phyloP scores from a whole-genome alignment of 2,888 invertebrate genomes.

The Syrista parreyssii region DNA sequence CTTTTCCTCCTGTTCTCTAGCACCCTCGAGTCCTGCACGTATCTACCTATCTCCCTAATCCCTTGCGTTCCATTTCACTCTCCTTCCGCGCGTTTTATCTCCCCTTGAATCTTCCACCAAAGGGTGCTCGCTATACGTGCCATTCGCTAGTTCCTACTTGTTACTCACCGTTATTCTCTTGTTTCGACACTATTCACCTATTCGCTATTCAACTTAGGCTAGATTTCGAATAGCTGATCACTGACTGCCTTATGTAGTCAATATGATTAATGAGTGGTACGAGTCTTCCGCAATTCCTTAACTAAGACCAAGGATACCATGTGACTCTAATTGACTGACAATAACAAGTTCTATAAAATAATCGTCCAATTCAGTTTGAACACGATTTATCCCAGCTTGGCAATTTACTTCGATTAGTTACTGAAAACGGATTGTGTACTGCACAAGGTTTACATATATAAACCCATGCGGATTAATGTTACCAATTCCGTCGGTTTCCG shows the following conservation, averaged over 20 bases:
- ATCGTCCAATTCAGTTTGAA: not conserved
- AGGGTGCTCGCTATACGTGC: slow-evolving; percentile 6
- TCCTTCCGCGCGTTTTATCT: slow-evolving; percentile 18
- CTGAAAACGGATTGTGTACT: not conserved
- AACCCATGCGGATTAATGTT: not conserved
- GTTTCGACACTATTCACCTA: not conserved
- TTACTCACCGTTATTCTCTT: not conserved
- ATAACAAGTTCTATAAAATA: not conserved
- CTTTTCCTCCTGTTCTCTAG: not conserved
- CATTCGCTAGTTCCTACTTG: slow-evolving; percentile 13
- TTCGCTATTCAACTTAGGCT: not conserved
- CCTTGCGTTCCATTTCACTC: slow-evolving; percentile 25
- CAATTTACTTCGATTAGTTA: not conserved
- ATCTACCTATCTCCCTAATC: slow-evolving; percentile 29
- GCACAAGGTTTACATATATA: not conserved
- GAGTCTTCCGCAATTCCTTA: not conserved
- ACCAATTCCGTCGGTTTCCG: not conserved
- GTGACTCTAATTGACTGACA: not conserved
- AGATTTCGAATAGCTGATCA: not conserved
- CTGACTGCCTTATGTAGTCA: not conserved
- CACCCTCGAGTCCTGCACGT: slow-evolving; percentile 1
- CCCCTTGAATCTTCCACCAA: slow-evolving; percentile 24
- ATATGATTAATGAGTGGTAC: not conserved
- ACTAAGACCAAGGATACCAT: not conserved
- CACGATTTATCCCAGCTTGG: not conserved